These are phyloP conservation scores for Rynchops niger DNA, from an alignment of 2,113 vertebrate genomes.

Conservation along the genomic window DNA sequence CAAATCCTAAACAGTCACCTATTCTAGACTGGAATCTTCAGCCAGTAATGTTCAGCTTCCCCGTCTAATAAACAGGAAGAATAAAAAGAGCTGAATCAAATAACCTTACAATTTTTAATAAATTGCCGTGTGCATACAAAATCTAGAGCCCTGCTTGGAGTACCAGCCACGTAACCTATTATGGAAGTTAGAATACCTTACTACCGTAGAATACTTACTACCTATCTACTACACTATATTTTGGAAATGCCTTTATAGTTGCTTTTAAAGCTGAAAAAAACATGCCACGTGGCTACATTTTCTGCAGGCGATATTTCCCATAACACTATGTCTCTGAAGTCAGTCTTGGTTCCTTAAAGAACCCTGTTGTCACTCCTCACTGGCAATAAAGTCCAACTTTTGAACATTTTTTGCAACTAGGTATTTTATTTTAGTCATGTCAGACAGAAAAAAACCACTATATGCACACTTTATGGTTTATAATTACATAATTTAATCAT, in stretches of 20 bases:
- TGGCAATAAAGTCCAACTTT: neutral
- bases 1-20: neutral
- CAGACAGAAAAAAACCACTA: neutral
- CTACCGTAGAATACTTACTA: neutral
- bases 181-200: neutral
- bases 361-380: neutral
- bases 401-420: neutral
- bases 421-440: neutral
- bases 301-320: neutral
- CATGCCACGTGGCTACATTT: fast-evolving
- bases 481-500: neutral
- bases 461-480: neutral
- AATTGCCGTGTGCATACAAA: neutral
- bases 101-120: neutral
- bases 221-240: neutral
- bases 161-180: neutral
- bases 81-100: neutral
- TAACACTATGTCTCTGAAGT: neutral
- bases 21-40: neutral
- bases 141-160: neutral
- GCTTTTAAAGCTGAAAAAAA: neutral
- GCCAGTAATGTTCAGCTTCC: neutral
- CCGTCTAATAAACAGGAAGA: neutral
- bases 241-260: neutral
- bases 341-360: neutral